Percentiles rank a stretch among this genome's conserved stretches.
Evolutionary conservation across 2,113 vertebrate species (phyloP).

Genomic region (Ranitomeya imitator): DNA sequence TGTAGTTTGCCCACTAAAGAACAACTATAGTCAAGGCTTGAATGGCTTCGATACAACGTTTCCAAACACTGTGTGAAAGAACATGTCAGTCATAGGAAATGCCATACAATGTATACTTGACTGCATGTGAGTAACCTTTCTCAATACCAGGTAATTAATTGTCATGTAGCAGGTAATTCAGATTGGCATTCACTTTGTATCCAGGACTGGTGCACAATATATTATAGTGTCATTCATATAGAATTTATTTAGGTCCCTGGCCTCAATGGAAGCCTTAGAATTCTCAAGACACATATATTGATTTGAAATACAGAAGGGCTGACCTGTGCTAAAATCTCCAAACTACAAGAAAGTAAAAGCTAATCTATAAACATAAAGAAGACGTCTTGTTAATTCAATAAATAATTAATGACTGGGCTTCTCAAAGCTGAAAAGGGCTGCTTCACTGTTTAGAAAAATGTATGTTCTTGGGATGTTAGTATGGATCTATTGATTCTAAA

Average conservation of each 20-base stretch:
- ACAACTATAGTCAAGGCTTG: not conserved
- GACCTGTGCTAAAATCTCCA: conserved; percentile 4
- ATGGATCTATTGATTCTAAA: not conserved
- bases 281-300: not conserved
- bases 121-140: not conserved
- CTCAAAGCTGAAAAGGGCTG: not conserved
- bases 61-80: conserved; percentile 11
- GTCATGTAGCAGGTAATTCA: not conserved
- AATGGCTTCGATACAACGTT: not conserved
- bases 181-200: not conserved
- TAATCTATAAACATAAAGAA: not conserved
- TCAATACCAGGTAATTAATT: conserved; percentile 5
- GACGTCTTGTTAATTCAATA: not conserved
- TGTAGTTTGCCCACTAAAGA: not conserved
- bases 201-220: not conserved
- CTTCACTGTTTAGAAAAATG: not conserved
- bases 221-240: not conserved
- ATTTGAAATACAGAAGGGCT: not conserved
- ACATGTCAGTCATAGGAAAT: not conserved
- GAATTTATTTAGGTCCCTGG: not conserved
- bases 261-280: not conserved
- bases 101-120: not conserved
- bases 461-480: not conserved
- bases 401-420: not conserved
- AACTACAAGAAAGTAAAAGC: not conserved